Base-by-base conservation (phyloP, 2,113 vertebrate genomes). In the Oreotrochilus melanogaster region DNA sequence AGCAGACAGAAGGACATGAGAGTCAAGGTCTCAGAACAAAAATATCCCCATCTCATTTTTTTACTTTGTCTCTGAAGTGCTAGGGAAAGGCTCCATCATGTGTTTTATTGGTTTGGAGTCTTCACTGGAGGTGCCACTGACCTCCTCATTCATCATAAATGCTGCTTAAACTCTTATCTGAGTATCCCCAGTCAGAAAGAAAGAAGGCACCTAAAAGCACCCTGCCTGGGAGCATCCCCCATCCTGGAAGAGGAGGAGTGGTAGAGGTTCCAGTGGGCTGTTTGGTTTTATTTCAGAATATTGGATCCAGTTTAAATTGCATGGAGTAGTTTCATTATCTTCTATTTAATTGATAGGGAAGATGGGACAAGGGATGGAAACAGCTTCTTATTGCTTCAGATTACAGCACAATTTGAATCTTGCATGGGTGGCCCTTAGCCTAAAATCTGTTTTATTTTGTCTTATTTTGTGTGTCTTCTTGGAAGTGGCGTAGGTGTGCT, bases 331-430 rank as follows among this genome's bases (percentile, higher is more conserved):
- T 54, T 5, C 80, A 57, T 19, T 24, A 10, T 35, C 21, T 58
- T 25, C 9, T 43, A 0, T 83, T 80, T 53, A 45, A 87, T 60
- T 62, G 56, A 81, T 47, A 69, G 79, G 24, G 74, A 85, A 83
- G 47, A 23, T 21, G 35, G 27, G 17, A 16, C 4, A 30, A 54
- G n/a, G 45, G 50, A 7, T 88, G 69, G 31, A 7, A 94, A 60
- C 64, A 17, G 28, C 9, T 70, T 76, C 47, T 73, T 74, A 70
- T 58, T 19, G 9, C 24, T 84, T 91, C 57, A 75, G 37, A 75
- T 93, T 80, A 33, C 48, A 89, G 6, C 35, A 24, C 86, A 66
- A 93, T 93, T 96, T 86, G 84, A 47, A 85, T 70, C 72, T 92
- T 88, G 70, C 62, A 28, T 17, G 37, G 28, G 25, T 88, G 78